Conservation (phyloP, 2,888 invertebrate genomes). For the Vannuccia rotundouncinata region DNA sequence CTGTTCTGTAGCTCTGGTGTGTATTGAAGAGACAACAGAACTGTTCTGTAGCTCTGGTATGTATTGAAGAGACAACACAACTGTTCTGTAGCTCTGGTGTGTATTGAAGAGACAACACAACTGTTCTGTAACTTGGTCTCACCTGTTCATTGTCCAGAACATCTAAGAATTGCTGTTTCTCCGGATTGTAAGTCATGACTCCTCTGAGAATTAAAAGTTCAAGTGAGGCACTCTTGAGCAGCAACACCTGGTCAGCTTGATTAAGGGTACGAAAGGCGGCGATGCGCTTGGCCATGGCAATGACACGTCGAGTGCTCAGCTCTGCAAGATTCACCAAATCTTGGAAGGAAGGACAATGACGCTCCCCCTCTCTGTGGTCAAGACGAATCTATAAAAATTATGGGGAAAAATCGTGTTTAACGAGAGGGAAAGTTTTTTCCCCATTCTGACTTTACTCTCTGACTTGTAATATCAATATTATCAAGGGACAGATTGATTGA, state of each 20-base stretch:
- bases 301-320: conserved; percentile 66
- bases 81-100: too few relatives aligned
- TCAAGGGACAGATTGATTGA: too few relatives aligned
- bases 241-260: conserved; percentile 81
- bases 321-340: conserved; percentile 57
- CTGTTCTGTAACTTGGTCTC: too few relatives aligned
- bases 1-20: too few relatives aligned
- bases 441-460: too few relatives aligned
- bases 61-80: too few relatives aligned
- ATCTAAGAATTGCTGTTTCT: conserved; percentile 58
- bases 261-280: conserved; percentile 77
- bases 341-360: conserved; percentile 34
- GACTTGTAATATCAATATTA: too few relatives aligned
- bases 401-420: too few relatives aligned
- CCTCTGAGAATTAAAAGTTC: conserved; percentile 92
- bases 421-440: too few relatives aligned
- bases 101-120: too few relatives aligned
- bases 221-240: conserved; percentile 88
- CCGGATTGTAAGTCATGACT: conserved; percentile 83
- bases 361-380: not conserved
- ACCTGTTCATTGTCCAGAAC: not conserved
- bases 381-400: not conserved
- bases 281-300: conserved; percentile 63
- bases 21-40: too few relatives aligned
- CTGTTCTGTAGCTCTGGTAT: too few relatives aligned